phyloP scores from a whole-genome alignment of 2,888 invertebrate genomes.

The Eupithecia dodoneata region DNA sequence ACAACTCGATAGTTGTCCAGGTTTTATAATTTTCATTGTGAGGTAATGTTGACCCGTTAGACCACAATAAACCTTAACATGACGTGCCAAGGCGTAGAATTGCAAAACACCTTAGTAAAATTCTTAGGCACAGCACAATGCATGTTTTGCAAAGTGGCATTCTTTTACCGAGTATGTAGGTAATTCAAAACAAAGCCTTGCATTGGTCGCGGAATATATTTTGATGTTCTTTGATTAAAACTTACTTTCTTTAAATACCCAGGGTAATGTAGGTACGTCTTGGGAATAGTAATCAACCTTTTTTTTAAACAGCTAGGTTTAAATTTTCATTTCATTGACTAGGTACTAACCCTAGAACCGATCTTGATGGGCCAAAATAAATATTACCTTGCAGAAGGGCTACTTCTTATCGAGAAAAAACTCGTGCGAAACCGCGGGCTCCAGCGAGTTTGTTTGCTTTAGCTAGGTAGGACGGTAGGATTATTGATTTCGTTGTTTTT shows the following conservation, averaged over 20 bases:
- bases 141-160: slow-evolving; percentile 26
- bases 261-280: neutral
- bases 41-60: neutral
- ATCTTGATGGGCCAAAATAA: neutral
- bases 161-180: slow-evolving; percentile 11
- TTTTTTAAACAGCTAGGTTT: neutral
- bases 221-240: neutral
- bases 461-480: neutral
- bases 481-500: neutral
- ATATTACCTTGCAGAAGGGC: neutral
- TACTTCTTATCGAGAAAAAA: neutral
- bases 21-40: neutral
- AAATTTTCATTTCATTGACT: neutral
- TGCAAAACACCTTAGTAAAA: neutral
- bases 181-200: neutral
- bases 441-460: neutral
- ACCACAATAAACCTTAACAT: neutral
- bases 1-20: neutral
- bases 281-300: neutral
- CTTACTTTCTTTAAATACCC: neutral
- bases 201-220: neutral
- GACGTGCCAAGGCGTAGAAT: slow-evolving; percentile 1
- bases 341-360: neutral
- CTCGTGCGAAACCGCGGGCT: neutral
- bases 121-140: neutral